phyloP scores from a whole-genome alignment of 2,888 invertebrate species.

The Phengaris alcon region DNA sequence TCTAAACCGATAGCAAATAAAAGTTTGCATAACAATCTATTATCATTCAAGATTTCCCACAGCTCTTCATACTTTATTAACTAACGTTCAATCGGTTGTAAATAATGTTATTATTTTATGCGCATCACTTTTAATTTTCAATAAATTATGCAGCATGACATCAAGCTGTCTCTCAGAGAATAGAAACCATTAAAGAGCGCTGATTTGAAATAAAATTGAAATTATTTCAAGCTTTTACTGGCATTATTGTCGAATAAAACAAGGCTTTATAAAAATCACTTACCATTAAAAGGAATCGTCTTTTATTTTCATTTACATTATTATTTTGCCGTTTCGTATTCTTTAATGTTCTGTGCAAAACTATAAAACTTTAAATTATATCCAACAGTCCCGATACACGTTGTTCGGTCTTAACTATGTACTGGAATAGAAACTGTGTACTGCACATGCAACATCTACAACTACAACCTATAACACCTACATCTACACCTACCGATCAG shows the following conservation, averaged over 20 bases:
- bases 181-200: not conserved
- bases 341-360: slow-evolving; percentile 8
- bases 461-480: no score
- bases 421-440: no score
- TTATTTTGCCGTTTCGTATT: slow-evolving; percentile 14
- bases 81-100: not conserved
- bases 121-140: not conserved
- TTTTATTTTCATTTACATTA: slow-evolving; percentile 6
- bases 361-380: slow-evolving; percentile 25
- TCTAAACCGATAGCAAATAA: no score
- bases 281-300: slow-evolving; percentile 18
- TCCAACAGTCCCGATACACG: not conserved
- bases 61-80: no score
- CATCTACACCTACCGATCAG: no score
- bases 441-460: no score
- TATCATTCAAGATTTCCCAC: no score
- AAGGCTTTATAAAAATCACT: slow-evolving; percentile 20
- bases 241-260: slow-evolving; percentile 6
- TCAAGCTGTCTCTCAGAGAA: not conserved
- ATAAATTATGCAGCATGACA: slow-evolving; percentile 5
- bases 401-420: no score
- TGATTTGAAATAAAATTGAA: not conserved
- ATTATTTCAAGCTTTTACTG: not conserved
- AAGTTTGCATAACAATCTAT: no score
- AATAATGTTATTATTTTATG: not conserved